phyloP scores from a whole-genome alignment of 2,113 vertebrate genomes.

The Muntiacus reevesi region DNA sequence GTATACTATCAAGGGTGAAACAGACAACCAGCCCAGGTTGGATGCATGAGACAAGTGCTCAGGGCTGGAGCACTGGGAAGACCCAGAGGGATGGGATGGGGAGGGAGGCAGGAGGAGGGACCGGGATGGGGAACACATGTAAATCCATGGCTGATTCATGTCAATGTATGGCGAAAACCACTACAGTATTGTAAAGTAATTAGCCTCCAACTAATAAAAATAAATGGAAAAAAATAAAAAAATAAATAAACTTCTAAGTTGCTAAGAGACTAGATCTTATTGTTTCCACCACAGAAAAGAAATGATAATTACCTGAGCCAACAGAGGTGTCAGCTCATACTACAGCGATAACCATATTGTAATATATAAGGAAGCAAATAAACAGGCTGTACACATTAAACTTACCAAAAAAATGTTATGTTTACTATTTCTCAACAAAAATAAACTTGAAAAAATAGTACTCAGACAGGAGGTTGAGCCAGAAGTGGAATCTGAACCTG shows the following conservation, averaged over 20 bases:
- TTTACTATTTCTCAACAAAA: neutral
- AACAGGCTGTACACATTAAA: neutral
- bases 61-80: too few species aligned
- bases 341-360: neutral
- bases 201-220: too few species aligned
- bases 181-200: too few species aligned
- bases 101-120: too few species aligned
- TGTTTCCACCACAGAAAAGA: neutral
- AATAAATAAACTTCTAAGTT: neutral
- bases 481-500: neutral
- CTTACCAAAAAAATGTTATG: neutral
- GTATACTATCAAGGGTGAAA: too few species aligned
- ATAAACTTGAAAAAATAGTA: neutral
- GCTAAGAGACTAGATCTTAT: neutral
- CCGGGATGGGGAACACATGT: too few species aligned
- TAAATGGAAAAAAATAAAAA: too few species aligned
- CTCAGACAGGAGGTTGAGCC: neutral
- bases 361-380: neutral
- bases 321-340: neutral
- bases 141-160: too few species aligned
- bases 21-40: too few species aligned
- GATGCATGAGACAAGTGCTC: too few species aligned
- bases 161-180: too few species aligned
- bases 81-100: too few species aligned
- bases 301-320: neutral